These are phyloP conservation scores for Pangasius macronema DNA, from an alignment of 2,797 vertebrate genomes.

Conservation along the genomic window DNA sequence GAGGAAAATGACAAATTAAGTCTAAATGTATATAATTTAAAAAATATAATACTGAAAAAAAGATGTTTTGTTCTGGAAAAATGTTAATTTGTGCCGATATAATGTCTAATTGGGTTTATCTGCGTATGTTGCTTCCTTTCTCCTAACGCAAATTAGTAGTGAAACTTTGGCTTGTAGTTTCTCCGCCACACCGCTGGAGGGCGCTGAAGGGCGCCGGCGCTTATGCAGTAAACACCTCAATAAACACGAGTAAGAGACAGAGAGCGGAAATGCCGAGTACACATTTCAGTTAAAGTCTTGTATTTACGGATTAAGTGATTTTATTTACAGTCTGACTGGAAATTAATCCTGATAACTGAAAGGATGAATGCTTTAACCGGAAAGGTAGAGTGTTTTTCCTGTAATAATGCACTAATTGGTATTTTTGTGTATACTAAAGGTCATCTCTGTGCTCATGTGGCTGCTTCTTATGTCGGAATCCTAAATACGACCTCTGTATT, in stretches of 20 bases:
- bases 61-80: not conserved
- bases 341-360: not conserved
- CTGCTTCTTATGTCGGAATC: not conserved
- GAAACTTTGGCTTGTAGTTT: not conserved
- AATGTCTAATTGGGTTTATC: not conserved
- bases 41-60: not conserved
- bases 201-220: not conserved
- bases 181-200: not conserved
- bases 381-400: slow-evolving; percentile 25
- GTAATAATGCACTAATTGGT: not conserved
- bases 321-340: not conserved
- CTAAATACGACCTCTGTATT: not conserved
- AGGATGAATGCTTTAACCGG: slow-evolving; percentile 41
- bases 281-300: not conserved
- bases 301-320: not conserved
- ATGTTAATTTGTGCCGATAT: not conserved
- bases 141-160: not conserved
- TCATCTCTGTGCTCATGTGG: slow-evolving; percentile 13
- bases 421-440: not conserved
- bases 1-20: not conserved
- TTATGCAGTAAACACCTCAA: not conserved
- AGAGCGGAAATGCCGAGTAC: not conserved
- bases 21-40: not conserved
- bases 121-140: not conserved
- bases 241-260: not conserved